Evolutionary conservation across 2,888 invertebrate species (phyloP), one percentile per base, ranked within the genome.

Genomic region (Catocala sponsa): DNA sequence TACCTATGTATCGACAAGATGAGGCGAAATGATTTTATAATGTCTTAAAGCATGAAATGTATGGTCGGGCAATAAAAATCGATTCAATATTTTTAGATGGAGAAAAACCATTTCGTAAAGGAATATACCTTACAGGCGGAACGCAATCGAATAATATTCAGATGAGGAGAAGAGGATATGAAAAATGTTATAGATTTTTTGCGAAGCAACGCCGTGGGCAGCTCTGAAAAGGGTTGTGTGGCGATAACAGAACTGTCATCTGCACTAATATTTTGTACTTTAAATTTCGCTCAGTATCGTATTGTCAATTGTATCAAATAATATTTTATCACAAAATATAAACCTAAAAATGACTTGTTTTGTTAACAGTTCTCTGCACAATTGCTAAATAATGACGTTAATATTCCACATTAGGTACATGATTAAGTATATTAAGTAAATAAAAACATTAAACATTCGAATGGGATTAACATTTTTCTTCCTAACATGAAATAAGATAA

Each of bases 71-170:
- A 75, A 78, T 74, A 72, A 71, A 76, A 70, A 70, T 62, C 61
- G 64, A 77, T 78, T 79, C 77, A 71, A 82, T 77, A 77, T 76
- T 76, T 74, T 76, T 75, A 76, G 61, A 70, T 71, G 60, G 58
- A 76, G 72, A 79, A 82, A 83, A 83, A 83, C 79, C 81, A 85
- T 85, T 85, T 85, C 79, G 74, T 76, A 66, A 63, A 67, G 70
- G 58, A 70, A 78, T 79, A 79, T 78, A 76, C 78, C 72, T 81
- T 65, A 77, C 74, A 75, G 73, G 71, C 74, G 77, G 71, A 76
- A 81, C 70, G 77, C 80, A 85, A 88, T 88, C 79, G 80, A 87
- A 87, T 87, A 85, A 83, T 87, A 88, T 86, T 87, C 81, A 85
- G 83, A 85, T 83, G 81, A 83, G 77, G 69, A 79, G 69, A 72